Percentiles rank a stretch among this genome's conserved stretches.
These are phyloP conservation scores for Melanostigma gelatinosum DNA, from an alignment of 2,113 vertebrate genomes.

Conservation along the genomic window DNA sequence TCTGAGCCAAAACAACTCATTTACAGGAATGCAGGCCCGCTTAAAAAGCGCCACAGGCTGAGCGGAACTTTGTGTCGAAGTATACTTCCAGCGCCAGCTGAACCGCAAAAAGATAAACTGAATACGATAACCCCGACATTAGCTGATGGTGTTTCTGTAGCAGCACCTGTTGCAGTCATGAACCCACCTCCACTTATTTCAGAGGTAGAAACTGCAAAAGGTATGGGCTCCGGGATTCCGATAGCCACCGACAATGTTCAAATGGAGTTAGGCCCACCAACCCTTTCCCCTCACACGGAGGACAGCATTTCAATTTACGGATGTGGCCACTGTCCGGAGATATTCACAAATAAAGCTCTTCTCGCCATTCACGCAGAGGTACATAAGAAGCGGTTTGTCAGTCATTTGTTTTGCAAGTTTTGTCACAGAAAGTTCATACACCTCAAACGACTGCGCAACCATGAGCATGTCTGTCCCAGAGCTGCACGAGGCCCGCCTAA, in stretches of 20 bases:
- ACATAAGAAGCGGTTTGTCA: conserved; percentile 88
- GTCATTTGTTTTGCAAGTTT: conserved; percentile 89
- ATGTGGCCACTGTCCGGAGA: conserved; percentile 88
- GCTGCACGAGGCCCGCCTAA: conserved; percentile 60
- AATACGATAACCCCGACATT: conserved; percentile 43
- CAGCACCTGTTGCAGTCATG: conserved; percentile 32
- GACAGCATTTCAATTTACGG: conserved; percentile 79
- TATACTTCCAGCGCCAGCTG: conserved; percentile 52
- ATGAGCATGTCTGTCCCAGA: conserved; percentile 88
- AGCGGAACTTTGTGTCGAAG: conserved; percentile 58
- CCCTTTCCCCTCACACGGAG: conserved; percentile 76
- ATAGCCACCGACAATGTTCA: conserved; percentile 51
- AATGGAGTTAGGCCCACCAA: conserved; percentile 72
- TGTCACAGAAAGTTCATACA: conserved; percentile 94
- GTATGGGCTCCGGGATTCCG: conserved; percentile 41
- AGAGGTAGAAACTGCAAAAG: conserved; percentile 59
- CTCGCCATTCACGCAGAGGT: conserved; percentile 87
- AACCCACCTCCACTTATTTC: conserved; percentile 64
- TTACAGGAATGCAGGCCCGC: conserved; percentile 77
- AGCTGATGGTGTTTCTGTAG: conserved; percentile 40
- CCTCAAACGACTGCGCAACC: conserved; percentile 88
- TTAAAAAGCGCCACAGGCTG: conserved; percentile 84
- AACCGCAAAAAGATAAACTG: conserved; percentile 54
- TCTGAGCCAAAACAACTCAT: conserved; percentile 68
- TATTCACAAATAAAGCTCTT: conserved; percentile 86